Percentiles rank a stretch among this genome's conserved stretches.
phyloP scores from a whole-genome alignment of 1,140 invertebrate species.

The Anastrepha ludens region DNA sequence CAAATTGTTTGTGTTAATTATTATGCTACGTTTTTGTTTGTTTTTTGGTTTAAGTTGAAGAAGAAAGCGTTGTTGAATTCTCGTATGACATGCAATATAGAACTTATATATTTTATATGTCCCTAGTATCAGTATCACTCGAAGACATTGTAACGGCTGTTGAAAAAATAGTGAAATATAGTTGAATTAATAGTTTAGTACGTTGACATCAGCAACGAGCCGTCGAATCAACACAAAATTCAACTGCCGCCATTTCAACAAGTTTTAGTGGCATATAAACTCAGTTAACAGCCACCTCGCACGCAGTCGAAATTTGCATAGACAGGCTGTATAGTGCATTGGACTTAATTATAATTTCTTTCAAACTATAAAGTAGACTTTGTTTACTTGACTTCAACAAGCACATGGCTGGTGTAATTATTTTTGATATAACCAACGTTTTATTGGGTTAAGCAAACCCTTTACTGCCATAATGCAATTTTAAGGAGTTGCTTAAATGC shows the following conservation, averaged over 20 bases:
- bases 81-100: too few relatives aligned
- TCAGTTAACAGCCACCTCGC: conserved; percentile 1
- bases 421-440: neutral
- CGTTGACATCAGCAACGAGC: neutral
- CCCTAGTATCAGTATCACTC: too few relatives aligned
- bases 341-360: conserved; percentile 3
- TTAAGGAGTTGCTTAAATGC: neutral
- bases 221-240: neutral
- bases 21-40: too few relatives aligned
- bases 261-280: conserved; percentile 1
- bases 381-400: conserved; percentile 23
- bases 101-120: too few relatives aligned
- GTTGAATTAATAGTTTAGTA: conserved; percentile 3
- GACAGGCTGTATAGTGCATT: neutral
- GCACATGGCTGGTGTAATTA: neutral
- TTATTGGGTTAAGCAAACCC: neutral
- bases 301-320: conserved; percentile 12
- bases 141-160: too few relatives aligned
- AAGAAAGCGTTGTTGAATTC: too few relatives aligned
- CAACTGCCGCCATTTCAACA: neutral
- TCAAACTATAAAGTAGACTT: neutral
- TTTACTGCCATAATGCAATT: neutral
- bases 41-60: too few relatives aligned
- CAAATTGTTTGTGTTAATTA: too few relatives aligned
- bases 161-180: too few relatives aligned